Conservation (phyloP, 2,888 invertebrate genomes). For the Tupiocoris notatus region DNA sequence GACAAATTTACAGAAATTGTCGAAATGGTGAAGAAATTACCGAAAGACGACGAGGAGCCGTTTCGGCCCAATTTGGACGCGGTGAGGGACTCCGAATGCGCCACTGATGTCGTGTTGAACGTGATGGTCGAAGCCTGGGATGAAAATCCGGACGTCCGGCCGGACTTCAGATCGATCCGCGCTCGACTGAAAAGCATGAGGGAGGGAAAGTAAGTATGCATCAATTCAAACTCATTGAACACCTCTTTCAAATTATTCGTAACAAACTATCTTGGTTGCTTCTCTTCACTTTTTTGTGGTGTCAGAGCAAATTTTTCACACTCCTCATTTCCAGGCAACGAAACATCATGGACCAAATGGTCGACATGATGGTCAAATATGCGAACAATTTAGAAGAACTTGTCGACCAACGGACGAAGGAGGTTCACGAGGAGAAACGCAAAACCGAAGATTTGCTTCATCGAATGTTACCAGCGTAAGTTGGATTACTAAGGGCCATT, state of each 20-base stretch:
- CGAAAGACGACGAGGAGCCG: conserved; percentile 66
- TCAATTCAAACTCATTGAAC: too few species aligned
- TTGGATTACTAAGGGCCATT: too few species aligned
- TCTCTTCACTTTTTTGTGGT: not conserved
- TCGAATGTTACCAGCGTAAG: conserved; percentile 83
- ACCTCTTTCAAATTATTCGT: too few species aligned
- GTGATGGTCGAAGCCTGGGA: conserved; percentile 89
- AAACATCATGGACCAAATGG: conserved; percentile 96
- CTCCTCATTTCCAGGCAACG: conserved; percentile 62
- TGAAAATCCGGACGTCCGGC: conserved; percentile 77
- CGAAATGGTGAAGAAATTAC: conserved; percentile 72
- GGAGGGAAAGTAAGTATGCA: conserved; percentile 78
- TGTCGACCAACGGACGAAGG: conserved; percentile 85
- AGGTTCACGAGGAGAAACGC: conserved; percentile 86
- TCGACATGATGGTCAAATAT: conserved; percentile 97
- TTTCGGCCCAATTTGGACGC: conserved; percentile 77
- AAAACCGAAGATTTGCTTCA: conserved; percentile 90
- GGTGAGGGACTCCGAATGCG: conserved; percentile 67
- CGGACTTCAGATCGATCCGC: conserved; percentile 80
- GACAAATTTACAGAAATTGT: conserved; percentile 77
- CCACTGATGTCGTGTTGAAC: conserved; percentile 76
- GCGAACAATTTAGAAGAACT: conserved; percentile 92
- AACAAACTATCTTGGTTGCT: not conserved
- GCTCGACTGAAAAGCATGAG: conserved; percentile 82
- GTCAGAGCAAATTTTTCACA: conserved; percentile 12